Evolutionary conservation across 1,140 invertebrate species (phyloP).

Genomic region (Papilio aristodemus): DNA sequence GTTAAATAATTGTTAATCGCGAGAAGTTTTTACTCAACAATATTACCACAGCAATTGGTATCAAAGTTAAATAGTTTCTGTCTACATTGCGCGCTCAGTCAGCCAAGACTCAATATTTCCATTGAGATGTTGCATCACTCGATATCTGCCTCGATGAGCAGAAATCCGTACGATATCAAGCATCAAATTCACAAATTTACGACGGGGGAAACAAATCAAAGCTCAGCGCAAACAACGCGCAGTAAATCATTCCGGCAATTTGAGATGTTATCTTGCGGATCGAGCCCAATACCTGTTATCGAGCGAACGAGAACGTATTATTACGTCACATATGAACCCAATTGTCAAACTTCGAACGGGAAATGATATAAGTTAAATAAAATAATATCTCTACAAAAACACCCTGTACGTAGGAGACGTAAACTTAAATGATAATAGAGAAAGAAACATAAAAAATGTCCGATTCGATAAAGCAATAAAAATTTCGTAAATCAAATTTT

Average conservation of each 20-base stretch:
- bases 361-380: slow-evolving; percentile 5
- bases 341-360: neutral
- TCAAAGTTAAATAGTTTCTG: neutral
- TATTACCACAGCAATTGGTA: too few species aligned
- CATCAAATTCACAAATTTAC: slow-evolving; percentile 54
- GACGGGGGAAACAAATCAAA: slow-evolving; percentile 61
- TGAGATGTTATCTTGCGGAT: slow-evolving; percentile 59
- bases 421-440: neutral
- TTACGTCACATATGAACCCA: slow-evolving; percentile 20
- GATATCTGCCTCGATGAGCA: slow-evolving; percentile 16
- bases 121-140: slow-evolving; percentile 13
- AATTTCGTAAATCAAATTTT: neutral
- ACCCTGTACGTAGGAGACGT: neutral
- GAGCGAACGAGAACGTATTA: slow-evolving; percentile 22
- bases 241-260: slow-evolving; percentile 65
- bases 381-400: neutral
- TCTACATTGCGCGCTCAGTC: neutral
- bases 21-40: too few species aligned
- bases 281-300: slow-evolving; percentile 33
- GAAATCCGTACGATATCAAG: slow-evolving; percentile 24
- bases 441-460: too few species aligned
- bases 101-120: slow-evolving; percentile 2
- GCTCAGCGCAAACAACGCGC: slow-evolving; percentile 54
- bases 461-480: neutral
- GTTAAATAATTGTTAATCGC: too few species aligned